These are phyloP conservation scores for Petrolisthes cinctipes DNA, from an alignment of 2,888 invertebrate species.

Conservation along the genomic window DNA sequence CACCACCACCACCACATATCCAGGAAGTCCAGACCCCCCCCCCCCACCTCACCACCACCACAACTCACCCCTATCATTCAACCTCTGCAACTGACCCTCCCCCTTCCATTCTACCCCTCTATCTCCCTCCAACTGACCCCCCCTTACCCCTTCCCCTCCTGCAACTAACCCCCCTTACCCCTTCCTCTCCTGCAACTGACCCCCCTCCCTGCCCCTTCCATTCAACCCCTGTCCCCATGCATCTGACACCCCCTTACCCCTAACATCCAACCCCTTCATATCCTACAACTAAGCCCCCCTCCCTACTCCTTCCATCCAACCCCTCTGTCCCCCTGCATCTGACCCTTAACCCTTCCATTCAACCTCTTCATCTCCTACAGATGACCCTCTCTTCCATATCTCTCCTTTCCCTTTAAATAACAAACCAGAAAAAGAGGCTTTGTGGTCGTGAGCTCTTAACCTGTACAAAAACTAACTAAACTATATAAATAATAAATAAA, in stretches of 20 bases:
- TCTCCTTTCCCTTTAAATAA: background rate
- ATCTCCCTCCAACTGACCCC: too few relatives aligned
- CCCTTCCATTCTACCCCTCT: too few relatives aligned
- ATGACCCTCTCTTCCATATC: background rate
- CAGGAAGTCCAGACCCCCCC: too few relatives aligned
- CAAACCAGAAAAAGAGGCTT: too few relatives aligned
- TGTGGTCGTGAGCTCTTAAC: too few relatives aligned
- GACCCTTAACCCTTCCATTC: background rate
- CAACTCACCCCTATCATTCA: too few relatives aligned
- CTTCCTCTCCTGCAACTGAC: background rate
- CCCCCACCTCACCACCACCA: too few relatives aligned
- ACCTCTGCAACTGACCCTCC: too few relatives aligned
- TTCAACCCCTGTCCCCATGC: background rate
- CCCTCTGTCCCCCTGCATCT: background rate
- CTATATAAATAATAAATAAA: too few relatives aligned
- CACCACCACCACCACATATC: background rate
- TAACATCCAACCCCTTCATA: background rate
- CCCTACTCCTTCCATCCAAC: background rate
- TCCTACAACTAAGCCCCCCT: background rate
- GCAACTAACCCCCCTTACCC: background rate
- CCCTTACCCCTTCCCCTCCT: background rate
- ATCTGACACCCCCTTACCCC: background rate
- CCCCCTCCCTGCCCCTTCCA: background rate
- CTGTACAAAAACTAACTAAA: too few relatives aligned
- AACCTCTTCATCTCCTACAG: background rate